Conservation (phyloP, 2,888 invertebrate species). For the Zygaena filipendulae region DNA sequence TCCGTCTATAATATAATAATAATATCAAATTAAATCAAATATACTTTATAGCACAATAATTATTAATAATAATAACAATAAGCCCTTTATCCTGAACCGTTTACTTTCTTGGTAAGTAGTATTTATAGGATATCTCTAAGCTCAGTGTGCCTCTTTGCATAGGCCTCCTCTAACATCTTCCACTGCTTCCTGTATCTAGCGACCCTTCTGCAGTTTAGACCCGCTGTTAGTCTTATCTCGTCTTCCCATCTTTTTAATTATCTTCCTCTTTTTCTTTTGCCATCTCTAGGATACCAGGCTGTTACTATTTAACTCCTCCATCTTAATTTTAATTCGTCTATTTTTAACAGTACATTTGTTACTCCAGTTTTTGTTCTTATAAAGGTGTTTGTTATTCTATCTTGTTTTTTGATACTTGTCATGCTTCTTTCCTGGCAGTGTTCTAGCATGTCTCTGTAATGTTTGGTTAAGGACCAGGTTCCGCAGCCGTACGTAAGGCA, state of each 20-base stretch:
- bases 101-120: background rate
- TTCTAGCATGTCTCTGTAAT: background rate
- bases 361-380: background rate
- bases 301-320: background rate
- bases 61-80: slow-evolving; percentile 17
- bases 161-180: background rate
- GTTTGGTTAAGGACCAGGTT: background rate
- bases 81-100: slow-evolving; percentile 7
- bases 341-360: background rate
- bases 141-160: background rate
- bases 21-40: too few species aligned
- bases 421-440: background rate
- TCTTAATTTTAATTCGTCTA: background rate
- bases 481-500: background rate
- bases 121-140: slow-evolving; percentile 1
- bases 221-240: background rate
- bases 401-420: background rate
- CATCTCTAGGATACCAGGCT: background rate
- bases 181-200: background rate
- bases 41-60: slow-evolving; percentile 26
- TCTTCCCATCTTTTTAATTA: background rate
- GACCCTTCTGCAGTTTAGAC: background rate
- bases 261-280: background rate
- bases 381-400: background rate
- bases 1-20: too few species aligned